Evolutionary conservation across 2,113 vertebrate genomes (phyloP), one percentile per base, ranked within the genome.

Genomic region (Thalassarche chlororhynchos): DNA sequence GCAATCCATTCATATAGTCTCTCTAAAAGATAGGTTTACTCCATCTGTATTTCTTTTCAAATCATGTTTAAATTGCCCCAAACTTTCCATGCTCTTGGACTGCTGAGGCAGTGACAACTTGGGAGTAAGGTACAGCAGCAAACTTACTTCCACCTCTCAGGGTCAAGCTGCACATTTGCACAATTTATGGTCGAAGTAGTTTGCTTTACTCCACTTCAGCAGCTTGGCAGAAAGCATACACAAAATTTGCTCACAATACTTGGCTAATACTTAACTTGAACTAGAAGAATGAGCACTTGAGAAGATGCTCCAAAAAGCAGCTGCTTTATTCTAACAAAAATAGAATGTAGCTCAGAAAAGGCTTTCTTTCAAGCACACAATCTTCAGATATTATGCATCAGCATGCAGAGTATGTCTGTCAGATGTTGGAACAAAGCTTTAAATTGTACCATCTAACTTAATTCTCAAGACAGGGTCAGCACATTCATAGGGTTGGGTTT

Each of bases 351-450:
- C 91, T 96, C 71, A 91, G 75, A 97, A 97, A 96, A 96, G 75
- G 58, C 93, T 91, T 96, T 91, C 70, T 97, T 96, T 96, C 93
- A 96, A 94, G 87, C 62, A 77, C 40, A 92, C 62, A 93, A 86
- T 97, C 87, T 97, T 96, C 82, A 96, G 72, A 94, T 87, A 96
- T 57, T 85, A 89, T 46, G 81, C 89, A 96, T 96, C 95, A 97
- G 96, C 87, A 97, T 94, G 91, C 97, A 96, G 78, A 95, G 66
- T 31, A 81, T 80, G 94, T 91, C 93, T 96, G 96, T 97, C 97
- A 97, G 97, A 97, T 97, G 97, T 86, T 65, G 75, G 70, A 97
- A 97, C 93, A 97, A 97, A 97, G 97, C 94, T 91, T 93, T 87
- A 97, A 96, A 96, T 97, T 96, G 93, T 87, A 94, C 49, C 87